These are phyloP conservation scores for Archilochus colubris DNA, from an alignment of 2,113 vertebrate genomes.

Conservation along the genomic window DNA sequence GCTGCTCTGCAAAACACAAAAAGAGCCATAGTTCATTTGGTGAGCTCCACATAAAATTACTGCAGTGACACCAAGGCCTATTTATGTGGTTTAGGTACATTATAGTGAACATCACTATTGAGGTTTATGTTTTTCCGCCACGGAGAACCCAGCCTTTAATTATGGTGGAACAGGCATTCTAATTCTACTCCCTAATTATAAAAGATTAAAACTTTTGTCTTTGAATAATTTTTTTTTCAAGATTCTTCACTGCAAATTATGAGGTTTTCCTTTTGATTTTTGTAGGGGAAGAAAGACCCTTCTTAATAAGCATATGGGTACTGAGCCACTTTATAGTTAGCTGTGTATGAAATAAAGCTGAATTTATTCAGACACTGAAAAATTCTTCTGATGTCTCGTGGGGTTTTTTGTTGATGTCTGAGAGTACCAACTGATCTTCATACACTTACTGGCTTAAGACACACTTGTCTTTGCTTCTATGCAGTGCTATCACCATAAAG, in stretches of 20 bases:
- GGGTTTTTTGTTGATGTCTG: neutral
- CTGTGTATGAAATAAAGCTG: neutral
- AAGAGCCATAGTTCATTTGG: neutral
- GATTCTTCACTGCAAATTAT: neutral
- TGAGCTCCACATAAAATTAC: neutral
- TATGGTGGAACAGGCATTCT: neutral
- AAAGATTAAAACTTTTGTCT: neutral
- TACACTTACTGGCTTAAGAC: neutral
- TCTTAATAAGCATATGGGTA: neutral
- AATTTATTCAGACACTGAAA: slow-evolving; percentile 4
- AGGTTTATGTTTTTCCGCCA: neutral
- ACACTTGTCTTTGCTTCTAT: neutral
- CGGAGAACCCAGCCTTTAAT: neutral
- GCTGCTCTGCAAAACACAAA: neutral
- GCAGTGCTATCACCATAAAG: neutral
- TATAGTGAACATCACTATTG: neutral
- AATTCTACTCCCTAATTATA: neutral
- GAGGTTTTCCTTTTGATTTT: neutral
- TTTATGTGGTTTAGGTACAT: neutral
- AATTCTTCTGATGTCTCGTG: neutral
- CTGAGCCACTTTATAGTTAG: neutral
- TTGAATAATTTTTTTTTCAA: neutral
- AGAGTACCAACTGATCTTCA: slow-evolving; percentile 10
- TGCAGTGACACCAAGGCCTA: neutral
- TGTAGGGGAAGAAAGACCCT: neutral